Percentiles rank a stretch among this genome's conserved stretches.
phyloP scores from a whole-genome alignment of 2,888 invertebrate species.

The Tetheella fluctuosa region DNA sequence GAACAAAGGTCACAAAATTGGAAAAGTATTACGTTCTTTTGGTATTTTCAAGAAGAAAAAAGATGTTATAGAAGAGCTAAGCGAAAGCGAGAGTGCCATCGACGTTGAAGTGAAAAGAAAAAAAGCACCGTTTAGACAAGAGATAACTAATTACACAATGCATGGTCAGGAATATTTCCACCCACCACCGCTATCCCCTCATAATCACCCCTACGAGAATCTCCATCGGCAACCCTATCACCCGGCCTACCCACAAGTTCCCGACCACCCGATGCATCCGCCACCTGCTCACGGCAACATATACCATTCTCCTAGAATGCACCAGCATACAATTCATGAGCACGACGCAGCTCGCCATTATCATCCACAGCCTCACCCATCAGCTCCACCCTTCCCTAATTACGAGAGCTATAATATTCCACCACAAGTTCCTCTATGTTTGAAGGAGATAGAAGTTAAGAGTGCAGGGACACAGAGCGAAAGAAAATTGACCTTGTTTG shows the following conservation, averaged over 20 bases:
- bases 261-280: constrained; percentile 22
- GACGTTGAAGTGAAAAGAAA: constrained; percentile 46
- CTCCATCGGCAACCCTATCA: constrained; percentile 12
- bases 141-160: constrained; percentile 65
- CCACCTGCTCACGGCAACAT: constrained; percentile 17
- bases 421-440: constrained; percentile 64
- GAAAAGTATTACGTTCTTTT: constrained; percentile 56
- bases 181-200: constrained; percentile 45
- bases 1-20: constrained; percentile 54
- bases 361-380: constrained; percentile 37
- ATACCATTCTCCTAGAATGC: constrained; percentile 15
- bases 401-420: constrained; percentile 42
- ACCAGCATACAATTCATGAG: constrained; percentile 23
- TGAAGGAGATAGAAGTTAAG: constrained; percentile 76
- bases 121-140: constrained; percentile 56
- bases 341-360: constrained; percentile 27
- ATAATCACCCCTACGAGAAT: constrained; percentile 29
- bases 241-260: constrained; percentile 29
- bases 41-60: constrained; percentile 63
- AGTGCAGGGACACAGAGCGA: constrained; percentile 74
- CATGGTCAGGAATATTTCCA: constrained; percentile 60
- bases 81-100: constrained; percentile 58
- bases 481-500: constrained; percentile 62
- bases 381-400: constrained; percentile 34
- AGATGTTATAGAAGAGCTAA: constrained; percentile 60